Evolutionary conservation across 2,888 invertebrate genomes (phyloP).

Genomic region (Ashinkailepas kermadecensis): DNA sequence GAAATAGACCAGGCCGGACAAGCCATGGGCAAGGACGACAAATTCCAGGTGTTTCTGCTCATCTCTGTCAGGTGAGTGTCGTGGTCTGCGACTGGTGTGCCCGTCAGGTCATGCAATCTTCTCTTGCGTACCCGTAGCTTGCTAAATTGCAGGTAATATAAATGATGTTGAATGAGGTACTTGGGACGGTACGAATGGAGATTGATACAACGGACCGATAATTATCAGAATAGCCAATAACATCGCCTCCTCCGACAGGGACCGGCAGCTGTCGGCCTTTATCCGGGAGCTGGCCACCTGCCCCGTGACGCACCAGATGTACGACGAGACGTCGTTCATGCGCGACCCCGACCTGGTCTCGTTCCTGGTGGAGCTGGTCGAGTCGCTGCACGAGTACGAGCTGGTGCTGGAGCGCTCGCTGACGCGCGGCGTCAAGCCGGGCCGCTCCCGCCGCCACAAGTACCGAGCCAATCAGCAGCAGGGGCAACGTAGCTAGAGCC

Average conservation of each 20-base stretch:
- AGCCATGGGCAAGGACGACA: constrained; percentile 92
- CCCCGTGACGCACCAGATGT: constrained; percentile 84
- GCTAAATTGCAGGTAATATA: too few species aligned
- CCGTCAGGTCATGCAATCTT: too few species aligned
- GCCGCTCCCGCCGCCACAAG: neutral
- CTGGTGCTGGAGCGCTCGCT: constrained; percentile 32
- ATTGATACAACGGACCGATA: too few species aligned
- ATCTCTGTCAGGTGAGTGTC: constrained; percentile 70
- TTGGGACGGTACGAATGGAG: too few species aligned
- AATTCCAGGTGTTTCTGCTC: constrained; percentile 94
- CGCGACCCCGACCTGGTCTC: constrained; percentile 63
- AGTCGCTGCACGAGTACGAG: constrained; percentile 33
- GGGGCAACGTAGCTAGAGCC: neutral
- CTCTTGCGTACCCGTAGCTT: too few species aligned
- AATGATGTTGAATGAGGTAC: too few species aligned
- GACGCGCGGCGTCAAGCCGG: constrained; percentile 30
- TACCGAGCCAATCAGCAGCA: neutral
- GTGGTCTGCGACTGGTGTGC: neutral
- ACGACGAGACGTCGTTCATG: constrained; percentile 91
- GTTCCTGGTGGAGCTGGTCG: constrained; percentile 33
- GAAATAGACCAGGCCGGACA: constrained; percentile 78
- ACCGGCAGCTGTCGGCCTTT: constrained; percentile 82
- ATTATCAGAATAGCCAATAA: too few species aligned
- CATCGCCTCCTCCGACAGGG: constrained; percentile 50
- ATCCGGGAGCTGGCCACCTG: constrained; percentile 83